Percentiles rank a stretch among this genome's conserved stretches.
These are phyloP conservation scores for Nematopogon swammerdamellus DNA, from an alignment of 2,888 invertebrate genomes.

Conservation along the genomic window DNA sequence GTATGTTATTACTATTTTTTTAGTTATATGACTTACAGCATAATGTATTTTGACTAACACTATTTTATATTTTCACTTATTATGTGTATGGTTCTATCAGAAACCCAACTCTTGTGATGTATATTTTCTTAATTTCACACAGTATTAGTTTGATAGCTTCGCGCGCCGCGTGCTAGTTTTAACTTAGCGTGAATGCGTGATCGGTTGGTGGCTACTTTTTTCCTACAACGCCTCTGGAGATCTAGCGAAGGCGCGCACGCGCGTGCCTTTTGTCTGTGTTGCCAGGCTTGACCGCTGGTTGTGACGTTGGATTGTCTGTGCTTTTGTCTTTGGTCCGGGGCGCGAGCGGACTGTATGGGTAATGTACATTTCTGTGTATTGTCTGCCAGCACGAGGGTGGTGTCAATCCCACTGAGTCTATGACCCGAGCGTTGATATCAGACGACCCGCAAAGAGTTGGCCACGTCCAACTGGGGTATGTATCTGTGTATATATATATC, in stretches of 20 bases:
- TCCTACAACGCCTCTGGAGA: conserved; percentile 46
- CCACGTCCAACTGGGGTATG: conserved; percentile 94
- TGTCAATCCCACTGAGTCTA: conserved; percentile 89
- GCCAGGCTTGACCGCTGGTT: background rate
- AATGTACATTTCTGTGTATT: conserved; percentile 52
- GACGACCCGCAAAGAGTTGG: conserved; percentile 90
- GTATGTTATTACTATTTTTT: background rate
- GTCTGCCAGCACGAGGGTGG: conserved; percentile 88
- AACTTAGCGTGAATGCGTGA: conserved; percentile 15
- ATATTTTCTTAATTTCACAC: background rate
- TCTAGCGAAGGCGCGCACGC: background rate
- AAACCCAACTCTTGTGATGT: too few relatives aligned
- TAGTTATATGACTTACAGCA: background rate
- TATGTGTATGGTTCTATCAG: background rate
- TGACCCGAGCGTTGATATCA: conserved; percentile 93
- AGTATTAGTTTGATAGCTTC: background rate
- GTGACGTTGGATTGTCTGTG: background rate
- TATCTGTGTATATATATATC: conserved; percentile 33
- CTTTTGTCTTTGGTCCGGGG: conserved; percentile 12
- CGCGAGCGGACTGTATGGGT: conserved; percentile 16
- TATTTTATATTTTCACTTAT: conserved; percentile 1
- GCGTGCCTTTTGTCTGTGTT: too few relatives aligned
- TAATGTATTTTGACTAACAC: conserved; percentile 1
- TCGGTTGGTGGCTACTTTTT: conserved; percentile 50
- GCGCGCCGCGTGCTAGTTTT: background rate